Percentiles rank a stretch among this genome's conserved stretches.
Evolutionary conservation across 1,140 invertebrate genomes (phyloP).

Genomic region (Cataglyphis hispanica): DNA sequence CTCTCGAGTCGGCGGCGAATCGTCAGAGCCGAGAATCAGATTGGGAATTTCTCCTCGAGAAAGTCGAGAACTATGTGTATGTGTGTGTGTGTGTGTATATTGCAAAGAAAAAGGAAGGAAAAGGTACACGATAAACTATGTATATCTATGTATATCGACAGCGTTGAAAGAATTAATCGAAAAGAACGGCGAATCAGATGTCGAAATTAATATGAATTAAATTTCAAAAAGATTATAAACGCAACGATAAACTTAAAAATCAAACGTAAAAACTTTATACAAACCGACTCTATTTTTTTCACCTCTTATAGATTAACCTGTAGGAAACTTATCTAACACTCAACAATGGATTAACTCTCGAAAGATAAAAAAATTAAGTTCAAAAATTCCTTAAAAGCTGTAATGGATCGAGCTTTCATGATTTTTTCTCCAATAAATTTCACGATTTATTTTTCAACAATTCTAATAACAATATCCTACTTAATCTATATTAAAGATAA

Average conservation of each 20-base stretch:
- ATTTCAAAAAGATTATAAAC: too few species aligned
- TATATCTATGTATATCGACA: not conserved
- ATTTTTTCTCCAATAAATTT: not conserved
- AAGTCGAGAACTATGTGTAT: too few species aligned
- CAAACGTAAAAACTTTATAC: not conserved
- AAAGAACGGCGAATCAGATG: not conserved
- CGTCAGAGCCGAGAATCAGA: not conserved
- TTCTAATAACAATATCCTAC: not conserved
- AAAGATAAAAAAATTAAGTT: not conserved
- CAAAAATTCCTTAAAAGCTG: not conserved
- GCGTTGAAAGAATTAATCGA: not conserved
- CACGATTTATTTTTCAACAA: not conserved
- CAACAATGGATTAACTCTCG: not conserved
- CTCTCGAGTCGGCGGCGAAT: slow-evolving; percentile 14
- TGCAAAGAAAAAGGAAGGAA: not conserved
- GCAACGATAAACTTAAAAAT: not conserved
- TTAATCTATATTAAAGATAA: not conserved
- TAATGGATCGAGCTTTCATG: too few species aligned
- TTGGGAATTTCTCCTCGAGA: slow-evolving; percentile 1
- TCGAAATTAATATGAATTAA: not conserved
- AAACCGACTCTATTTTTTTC: too few species aligned
- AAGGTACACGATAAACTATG: not conserved
- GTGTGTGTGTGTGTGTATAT: too few species aligned
- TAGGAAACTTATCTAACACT: not conserved
- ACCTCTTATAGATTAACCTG: not conserved